Conservation (phyloP, 2,113 vertebrate species). For the Narcine bancroftii region DNA sequence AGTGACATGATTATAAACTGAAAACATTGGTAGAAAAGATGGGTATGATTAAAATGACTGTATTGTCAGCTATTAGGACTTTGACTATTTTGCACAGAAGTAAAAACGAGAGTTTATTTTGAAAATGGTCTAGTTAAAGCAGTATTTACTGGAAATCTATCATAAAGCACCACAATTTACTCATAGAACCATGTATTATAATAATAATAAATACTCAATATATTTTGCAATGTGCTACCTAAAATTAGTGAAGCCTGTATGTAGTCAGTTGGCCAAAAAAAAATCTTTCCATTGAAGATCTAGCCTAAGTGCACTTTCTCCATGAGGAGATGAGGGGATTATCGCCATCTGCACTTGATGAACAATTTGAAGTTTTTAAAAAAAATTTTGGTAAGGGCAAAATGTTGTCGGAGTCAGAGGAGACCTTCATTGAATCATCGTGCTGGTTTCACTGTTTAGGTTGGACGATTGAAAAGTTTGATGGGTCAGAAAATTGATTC, state of each 20-base stretch:
- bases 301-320: neutral
- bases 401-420: neutral
- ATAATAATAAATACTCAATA: neutral
- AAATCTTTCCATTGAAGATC: neutral
- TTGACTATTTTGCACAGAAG: neutral
- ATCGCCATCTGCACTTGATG: neutral
- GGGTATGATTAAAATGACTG: neutral
- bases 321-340: neutral
- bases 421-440: neutral
- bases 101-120: neutral
- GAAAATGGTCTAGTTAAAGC: neutral
- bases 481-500: neutral
- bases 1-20: neutral
- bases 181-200: neutral
- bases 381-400: neutral
- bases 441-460: neutral
- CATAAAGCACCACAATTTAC: neutral
- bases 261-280: neutral
- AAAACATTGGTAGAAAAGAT: neutral
- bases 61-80: neutral
- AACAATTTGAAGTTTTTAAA: neutral
- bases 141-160: too few relatives aligned
- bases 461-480: constrained; percentile 15
- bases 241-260: constrained; percentile 13
- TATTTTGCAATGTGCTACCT: neutral